Conservation (phyloP, 1,140 invertebrate genomes). For the Drosophila tsacasi region DNA sequence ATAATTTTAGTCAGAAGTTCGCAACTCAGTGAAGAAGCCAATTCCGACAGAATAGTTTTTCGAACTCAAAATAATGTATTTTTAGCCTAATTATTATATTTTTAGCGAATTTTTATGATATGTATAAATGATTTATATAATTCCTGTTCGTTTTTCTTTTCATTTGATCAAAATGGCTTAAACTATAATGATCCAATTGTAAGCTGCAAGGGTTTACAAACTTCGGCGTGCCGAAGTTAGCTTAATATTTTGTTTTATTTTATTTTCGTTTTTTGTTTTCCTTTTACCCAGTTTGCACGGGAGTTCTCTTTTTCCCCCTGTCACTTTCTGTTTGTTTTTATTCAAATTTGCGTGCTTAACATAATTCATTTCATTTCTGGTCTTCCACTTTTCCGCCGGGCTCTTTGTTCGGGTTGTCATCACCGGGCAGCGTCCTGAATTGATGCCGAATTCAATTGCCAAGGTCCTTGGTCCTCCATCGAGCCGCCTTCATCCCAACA, state of each 20-base stretch:
- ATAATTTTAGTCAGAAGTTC: too few species aligned
- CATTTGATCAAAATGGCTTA: too few species aligned
- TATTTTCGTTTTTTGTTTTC: background rate
- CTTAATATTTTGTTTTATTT: background rate
- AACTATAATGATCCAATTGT: too few species aligned
- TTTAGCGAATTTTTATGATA: too few species aligned
- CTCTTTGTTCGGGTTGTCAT: constrained; percentile 35
- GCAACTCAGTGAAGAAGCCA: too few species aligned
- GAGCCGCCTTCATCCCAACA: background rate
- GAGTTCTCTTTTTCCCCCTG: background rate
- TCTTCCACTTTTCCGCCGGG: constrained; percentile 5
- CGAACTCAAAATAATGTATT: too few species aligned
- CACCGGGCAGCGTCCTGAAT: constrained; percentile 30
- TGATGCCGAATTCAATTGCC: constrained; percentile 40
- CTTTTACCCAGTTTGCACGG: constrained; percentile 1
- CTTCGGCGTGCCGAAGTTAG: too few species aligned
- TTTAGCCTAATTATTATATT: too few species aligned
- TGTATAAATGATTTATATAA: too few species aligned
- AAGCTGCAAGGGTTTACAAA: too few species aligned
- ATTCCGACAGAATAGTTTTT: too few species aligned
- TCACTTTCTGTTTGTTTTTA: constrained; percentile 37
- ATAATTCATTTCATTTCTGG: constrained; percentile 55
- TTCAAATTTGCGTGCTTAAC: constrained; percentile 55
- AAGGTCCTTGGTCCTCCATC: constrained; percentile 14
- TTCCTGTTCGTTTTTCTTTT: too few species aligned